Evolutionary conservation across 1,140 invertebrate genomes (phyloP).

Genomic region (Pseudomyrmex dendroicus): DNA sequence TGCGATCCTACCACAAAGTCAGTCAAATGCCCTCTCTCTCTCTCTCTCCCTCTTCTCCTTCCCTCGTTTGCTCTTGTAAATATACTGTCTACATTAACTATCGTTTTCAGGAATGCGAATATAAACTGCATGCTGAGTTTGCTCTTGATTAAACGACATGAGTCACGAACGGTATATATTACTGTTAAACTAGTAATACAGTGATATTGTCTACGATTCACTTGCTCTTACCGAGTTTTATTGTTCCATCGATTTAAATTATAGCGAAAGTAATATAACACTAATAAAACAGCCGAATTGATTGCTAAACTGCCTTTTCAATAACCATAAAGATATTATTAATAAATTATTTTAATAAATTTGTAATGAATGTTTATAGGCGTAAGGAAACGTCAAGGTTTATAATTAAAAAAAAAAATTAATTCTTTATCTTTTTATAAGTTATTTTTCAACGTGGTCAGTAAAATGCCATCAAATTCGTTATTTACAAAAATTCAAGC

Average conservation of each 20-base stretch:
- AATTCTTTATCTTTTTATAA: not conserved
- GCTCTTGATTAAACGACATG: constrained; percentile 1
- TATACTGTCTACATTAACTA: constrained; percentile 12
- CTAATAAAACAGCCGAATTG: not conserved
- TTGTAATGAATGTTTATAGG: not conserved
- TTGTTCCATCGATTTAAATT: not conserved
- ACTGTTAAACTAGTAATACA: not conserved
- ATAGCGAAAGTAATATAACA: not conserved
- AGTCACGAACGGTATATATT: not conserved
- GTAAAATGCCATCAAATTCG: too few species aligned
- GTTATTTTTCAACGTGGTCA: too few species aligned
- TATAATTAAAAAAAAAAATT: not conserved
- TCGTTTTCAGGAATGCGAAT: not conserved
- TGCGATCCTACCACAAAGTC: constrained; percentile 60
- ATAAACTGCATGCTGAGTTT: not conserved
- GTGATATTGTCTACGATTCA: not conserved
- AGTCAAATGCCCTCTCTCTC: constrained; percentile 29
- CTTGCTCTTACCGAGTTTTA: not conserved
- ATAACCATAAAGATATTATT: not conserved
- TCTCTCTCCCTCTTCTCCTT: not conserved
- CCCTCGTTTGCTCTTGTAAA: not conserved
- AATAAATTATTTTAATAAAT: not conserved
- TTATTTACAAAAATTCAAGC: not conserved
- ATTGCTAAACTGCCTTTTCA: not conserved
- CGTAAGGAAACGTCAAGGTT: not conserved